These are phyloP conservation scores for Tolmerus cingulatus DNA, from an alignment of 2,888 invertebrate species.

Conservation along the genomic window DNA sequence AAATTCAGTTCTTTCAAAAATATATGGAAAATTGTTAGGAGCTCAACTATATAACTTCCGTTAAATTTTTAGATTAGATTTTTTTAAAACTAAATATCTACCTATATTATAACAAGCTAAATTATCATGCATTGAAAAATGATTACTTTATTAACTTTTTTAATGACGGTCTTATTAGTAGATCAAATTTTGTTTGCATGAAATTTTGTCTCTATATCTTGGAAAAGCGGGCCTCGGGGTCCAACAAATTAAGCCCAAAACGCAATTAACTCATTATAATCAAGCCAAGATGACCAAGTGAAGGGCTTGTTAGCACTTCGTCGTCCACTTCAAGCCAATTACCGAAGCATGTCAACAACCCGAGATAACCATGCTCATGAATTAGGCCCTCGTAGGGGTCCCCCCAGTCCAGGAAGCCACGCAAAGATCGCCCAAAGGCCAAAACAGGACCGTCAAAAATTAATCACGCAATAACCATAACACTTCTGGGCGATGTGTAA, in stretches of 20 bases:
- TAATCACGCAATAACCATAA: slow-evolving; percentile 42
- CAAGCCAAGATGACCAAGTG: background rate
- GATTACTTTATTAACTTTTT: too few species aligned
- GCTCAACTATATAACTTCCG: too few species aligned
- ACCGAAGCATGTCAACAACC: slow-evolving; percentile 17
- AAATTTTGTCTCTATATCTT: background rate
- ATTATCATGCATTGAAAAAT: too few species aligned
- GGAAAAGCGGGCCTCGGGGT: background rate
- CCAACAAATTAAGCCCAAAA: background rate
- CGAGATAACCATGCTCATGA: slow-evolving; percentile 22
- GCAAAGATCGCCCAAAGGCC: background rate
- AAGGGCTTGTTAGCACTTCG: slow-evolving; percentile 10
- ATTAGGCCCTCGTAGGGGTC: background rate
- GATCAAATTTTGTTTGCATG: background rate
- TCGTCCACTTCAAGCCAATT: slow-evolving; percentile 28
- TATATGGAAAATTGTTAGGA: too few species aligned
- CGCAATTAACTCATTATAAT: slow-evolving; percentile 12
- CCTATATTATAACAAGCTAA: too few species aligned
- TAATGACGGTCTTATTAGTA: too few species aligned
- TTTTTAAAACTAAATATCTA: too few species aligned
- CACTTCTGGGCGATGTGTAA: background rate
- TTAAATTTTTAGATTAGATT: too few species aligned
- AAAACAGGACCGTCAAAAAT: slow-evolving; percentile 28
- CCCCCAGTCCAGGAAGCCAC: background rate
- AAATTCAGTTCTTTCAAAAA: too few species aligned